A percentile compares a stretch with the other conserved stretches of the same genome.
phyloP scores from a whole-genome alignment of 2,113 vertebrate species.

The Poicephalus gulielmi region DNA sequence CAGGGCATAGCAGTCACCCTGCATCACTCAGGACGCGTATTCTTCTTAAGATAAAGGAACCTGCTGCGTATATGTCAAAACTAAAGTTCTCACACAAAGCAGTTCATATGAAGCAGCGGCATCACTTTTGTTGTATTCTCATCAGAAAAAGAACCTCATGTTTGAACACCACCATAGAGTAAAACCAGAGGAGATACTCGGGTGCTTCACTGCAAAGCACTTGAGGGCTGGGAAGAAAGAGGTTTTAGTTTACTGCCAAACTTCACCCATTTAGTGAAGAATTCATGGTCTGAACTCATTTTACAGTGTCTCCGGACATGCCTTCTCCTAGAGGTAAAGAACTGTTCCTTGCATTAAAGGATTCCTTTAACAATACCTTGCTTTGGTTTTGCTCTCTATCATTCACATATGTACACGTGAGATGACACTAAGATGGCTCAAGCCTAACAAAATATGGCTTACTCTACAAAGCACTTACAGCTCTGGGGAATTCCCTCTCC shows the following conservation, averaged over 20 bases:
- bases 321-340: not conserved
- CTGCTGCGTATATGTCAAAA: not conserved
- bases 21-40: not conserved
- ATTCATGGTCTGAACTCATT: not conserved
- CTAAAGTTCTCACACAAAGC: not conserved
- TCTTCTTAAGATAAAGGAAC: not conserved
- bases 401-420: rapidly evolving
- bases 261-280: not conserved
- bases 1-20: not conserved
- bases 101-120: not conserved
- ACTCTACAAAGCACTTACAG: not conserved
- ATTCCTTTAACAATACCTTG: not conserved
- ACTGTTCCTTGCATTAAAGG: not conserved
- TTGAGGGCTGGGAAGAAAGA: not conserved
- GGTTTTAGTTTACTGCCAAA: not conserved
- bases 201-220: not conserved
- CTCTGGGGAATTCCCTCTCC: not conserved
- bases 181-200: not conserved
- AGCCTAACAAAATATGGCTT: not conserved
- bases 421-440: not conserved
- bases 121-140: not conserved
- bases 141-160: not conserved
- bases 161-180: not conserved
- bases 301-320: not conserved
- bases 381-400: not conserved